phyloP scores from a whole-genome alignment of 2,888 invertebrate species.

The Scrobipalpa costella region DNA sequence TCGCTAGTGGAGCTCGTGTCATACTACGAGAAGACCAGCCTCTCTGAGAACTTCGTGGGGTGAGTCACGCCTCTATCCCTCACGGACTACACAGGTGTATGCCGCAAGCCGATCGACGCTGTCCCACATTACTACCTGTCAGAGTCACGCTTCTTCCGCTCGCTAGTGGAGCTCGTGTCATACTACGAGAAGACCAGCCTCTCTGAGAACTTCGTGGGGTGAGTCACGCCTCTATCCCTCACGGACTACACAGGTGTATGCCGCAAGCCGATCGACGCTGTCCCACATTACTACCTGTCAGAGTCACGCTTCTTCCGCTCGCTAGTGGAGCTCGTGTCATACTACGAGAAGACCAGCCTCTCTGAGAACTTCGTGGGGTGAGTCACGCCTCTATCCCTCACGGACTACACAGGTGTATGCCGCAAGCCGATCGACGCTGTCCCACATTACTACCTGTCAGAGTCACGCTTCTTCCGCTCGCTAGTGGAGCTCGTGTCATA shows the following conservation, averaged over 20 bases:
- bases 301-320: conserved; percentile 95
- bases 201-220: too few relatives aligned
- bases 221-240: too few relatives aligned
- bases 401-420: conserved; percentile 93
- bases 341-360: conserved; percentile 95
- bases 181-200: too few relatives aligned
- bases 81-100: too few relatives aligned
- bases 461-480: conserved; percentile 94
- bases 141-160: too few relatives aligned
- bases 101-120: too few relatives aligned
- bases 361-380: conserved; percentile 93
- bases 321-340: conserved; percentile 60
- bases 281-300: conserved; percentile 90
- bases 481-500: conserved; percentile 96
- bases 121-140: too few relatives aligned
- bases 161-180: too few relatives aligned
- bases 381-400: conserved; percentile 61
- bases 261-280: conserved; percentile 79
- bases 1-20: conserved; percentile 95
- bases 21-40: conserved; percentile 94
- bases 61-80: conserved; percentile 52
- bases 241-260: conserved; percentile 80
- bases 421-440: conserved; percentile 86
- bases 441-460: conserved; percentile 91
- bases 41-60: conserved; percentile 96